A percentile compares a stretch with the other conserved stretches of the same genome.
These are phyloP conservation scores for Thunnus maccoyii DNA, from an alignment of 2,113 vertebrate genomes.

Conservation along the genomic window DNA sequence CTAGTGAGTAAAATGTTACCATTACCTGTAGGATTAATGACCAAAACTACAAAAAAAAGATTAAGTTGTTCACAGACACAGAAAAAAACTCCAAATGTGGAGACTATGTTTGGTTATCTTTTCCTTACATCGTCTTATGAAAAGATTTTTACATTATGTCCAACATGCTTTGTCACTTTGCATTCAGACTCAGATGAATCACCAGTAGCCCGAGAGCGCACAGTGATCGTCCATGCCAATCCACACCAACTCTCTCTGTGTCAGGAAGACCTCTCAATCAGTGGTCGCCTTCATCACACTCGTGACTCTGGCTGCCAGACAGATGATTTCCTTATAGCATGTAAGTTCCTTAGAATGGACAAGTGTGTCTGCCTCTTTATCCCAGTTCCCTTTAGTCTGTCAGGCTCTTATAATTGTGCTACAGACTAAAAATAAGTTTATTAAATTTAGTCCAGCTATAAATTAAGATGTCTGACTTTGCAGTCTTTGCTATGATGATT, in stretches of 20 bases:
- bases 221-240: slow-evolving; percentile 94
- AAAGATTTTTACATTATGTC: slow-evolving; percentile 41
- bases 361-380: slow-evolving; percentile 38
- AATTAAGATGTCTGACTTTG: slow-evolving; percentile 11
- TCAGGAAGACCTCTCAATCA: slow-evolving; percentile 87
- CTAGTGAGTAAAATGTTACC: neutral
- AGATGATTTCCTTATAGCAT: slow-evolving; percentile 94
- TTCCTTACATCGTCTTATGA: slow-evolving; percentile 11
- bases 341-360: slow-evolving; percentile 70
- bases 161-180: slow-evolving; percentile 65
- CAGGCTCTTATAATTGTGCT: slow-evolving; percentile 19
- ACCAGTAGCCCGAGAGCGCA: slow-evolving; percentile 96
- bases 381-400: slow-evolving; percentile 33
- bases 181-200: slow-evolving; percentile 96
- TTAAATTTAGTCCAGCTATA: neutral
- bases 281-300: slow-evolving; percentile 90
- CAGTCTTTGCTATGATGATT: slow-evolving; percentile 9
- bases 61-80: neutral
- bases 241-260: slow-evolving; percentile 88
- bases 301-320: slow-evolving; percentile 98
- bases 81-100: neutral
- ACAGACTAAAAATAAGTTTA: neutral
- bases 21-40: neutral
- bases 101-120: neutral
- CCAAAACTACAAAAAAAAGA: neutral